Conservation (phyloP, 1,140 invertebrate genomes). For the Caerostris extrusa region DNA sequence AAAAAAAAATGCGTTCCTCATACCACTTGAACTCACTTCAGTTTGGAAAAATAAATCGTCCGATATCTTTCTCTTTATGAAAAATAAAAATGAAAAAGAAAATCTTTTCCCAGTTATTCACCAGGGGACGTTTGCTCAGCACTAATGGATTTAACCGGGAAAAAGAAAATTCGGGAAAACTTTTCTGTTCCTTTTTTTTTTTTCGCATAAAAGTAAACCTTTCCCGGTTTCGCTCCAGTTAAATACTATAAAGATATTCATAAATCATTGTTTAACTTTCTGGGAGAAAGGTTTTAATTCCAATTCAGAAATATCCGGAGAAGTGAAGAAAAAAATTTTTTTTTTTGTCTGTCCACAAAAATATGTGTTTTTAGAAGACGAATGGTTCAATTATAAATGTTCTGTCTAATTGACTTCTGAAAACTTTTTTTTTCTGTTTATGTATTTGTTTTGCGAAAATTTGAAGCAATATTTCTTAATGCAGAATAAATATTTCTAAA, state of each 20-base stretch:
- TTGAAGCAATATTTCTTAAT: too few relatives aligned
- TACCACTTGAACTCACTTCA: neutral
- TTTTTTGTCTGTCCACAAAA: neutral
- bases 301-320: neutral
- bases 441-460: too few relatives aligned
- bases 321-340: neutral
- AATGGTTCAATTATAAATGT: slow-evolving; percentile 13
- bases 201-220: slow-evolving; percentile 1
- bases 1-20: neutral
- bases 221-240: slow-evolving; percentile 35
- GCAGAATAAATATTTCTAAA: too few relatives aligned
- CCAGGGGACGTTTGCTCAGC: slow-evolving; percentile 36
- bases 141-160: slow-evolving; percentile 20
- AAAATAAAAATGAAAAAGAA: neutral
- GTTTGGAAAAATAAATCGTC: neutral
- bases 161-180: neutral
- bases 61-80: neutral
- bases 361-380: neutral
- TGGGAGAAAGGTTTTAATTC: neutral
- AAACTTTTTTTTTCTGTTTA: neutral
- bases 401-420: neutral
- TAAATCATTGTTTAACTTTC: slow-evolving; percentile 73
- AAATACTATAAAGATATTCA: slow-evolving; percentile 57
- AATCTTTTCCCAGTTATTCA: neutral
- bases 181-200: neutral